Evolutionary conservation across 2,888 invertebrate species (phyloP).

Genomic region (Deilephila elpenor): DNA sequence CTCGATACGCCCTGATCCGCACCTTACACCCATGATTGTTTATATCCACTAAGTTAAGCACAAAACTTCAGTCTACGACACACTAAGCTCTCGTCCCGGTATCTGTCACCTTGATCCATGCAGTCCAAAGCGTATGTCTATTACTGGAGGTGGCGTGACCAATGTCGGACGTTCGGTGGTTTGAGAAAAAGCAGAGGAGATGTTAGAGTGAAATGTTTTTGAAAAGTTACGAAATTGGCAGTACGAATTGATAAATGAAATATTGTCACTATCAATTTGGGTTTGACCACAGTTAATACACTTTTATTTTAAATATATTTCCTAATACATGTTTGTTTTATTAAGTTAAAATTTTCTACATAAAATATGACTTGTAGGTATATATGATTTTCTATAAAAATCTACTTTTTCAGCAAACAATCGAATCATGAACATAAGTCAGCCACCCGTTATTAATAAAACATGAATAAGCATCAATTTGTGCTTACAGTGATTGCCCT

Average conservation of each 20-base stretch:
- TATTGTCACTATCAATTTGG: background rate
- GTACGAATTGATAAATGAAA: no score
- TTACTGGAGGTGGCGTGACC: slow-evolving; percentile 15
- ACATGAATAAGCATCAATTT: slow-evolving; percentile 45
- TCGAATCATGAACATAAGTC: slow-evolving; percentile 18
- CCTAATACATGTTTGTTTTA: background rate
- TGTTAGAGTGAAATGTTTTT: background rate
- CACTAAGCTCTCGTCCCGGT: slow-evolving; percentile 73
- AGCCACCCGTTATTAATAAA: slow-evolving; percentile 39
- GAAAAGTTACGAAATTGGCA: no score
- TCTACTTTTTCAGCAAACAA: slow-evolving; percentile 22
- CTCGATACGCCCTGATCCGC: slow-evolving; percentile 59
- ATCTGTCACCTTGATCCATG: slow-evolving; percentile 77
- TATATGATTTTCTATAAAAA: background rate
- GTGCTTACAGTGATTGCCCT: slow-evolving; percentile 45
- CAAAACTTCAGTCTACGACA: slow-evolving; percentile 75
- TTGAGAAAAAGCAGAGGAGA: slow-evolving; percentile 8
- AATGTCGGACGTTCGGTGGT: background rate
- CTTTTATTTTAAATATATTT: background rate
- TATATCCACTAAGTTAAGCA: slow-evolving; percentile 60
- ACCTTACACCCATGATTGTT: slow-evolving; percentile 67
- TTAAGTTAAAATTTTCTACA: background rate
- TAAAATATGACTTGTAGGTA: no score
- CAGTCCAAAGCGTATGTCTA: slow-evolving; percentile 61
- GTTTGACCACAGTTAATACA: background rate